Base-by-base conservation (phyloP, 2,888 invertebrate genomes). In the Iphiclides podalirius region DNA sequence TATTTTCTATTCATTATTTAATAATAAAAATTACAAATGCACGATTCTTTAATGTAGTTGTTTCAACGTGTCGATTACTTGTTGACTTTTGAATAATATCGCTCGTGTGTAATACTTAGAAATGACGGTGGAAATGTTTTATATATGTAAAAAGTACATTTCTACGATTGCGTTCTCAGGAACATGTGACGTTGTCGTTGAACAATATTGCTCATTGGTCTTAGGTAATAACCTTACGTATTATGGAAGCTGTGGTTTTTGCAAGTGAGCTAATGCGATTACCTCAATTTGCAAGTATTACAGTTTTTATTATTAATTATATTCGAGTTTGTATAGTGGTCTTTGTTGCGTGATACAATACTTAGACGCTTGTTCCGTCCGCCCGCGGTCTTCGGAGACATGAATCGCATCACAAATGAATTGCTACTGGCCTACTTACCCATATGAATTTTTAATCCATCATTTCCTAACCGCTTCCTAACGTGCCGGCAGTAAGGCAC, bases 361-460 rank as follows among this genome's bases (percentile, higher is more conserved):
- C 15, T 11, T 23, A 14, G 15, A 16, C 33, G 4, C 15, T 31
- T 16, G 42, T 34, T 7, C 33, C 14, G 12, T 7, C 20, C 20
- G 12, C 15, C n/a, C 11, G 6, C n/a, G 16, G 31, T 43, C 23
- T 43, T 14, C 33, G 16, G 35, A 43, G 34, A 14, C 43, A 43
- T 23, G 43, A 35, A 23, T 35, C 12, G 43, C 43, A 43, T 43
- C 35, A 37, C 37, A 42, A 48, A 48, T 48, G 42, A 47, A 47
- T 17, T 12, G 45, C 38, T 17, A 9, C 6, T 28, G 35, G 17
- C 47, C 47, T 36, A 47, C 47, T 41, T 47, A 28, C 17, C 28
- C 41, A 14, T 42, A 48, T 48, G 47, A 48, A 48, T 48, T 37
- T 31, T 48, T 48, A 48, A 48, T 41, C 36, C 20, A 42, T 41